phyloP scores from a whole-genome alignment of 1,140 invertebrate genomes.

The Choristoneura fumiferana region DNA sequence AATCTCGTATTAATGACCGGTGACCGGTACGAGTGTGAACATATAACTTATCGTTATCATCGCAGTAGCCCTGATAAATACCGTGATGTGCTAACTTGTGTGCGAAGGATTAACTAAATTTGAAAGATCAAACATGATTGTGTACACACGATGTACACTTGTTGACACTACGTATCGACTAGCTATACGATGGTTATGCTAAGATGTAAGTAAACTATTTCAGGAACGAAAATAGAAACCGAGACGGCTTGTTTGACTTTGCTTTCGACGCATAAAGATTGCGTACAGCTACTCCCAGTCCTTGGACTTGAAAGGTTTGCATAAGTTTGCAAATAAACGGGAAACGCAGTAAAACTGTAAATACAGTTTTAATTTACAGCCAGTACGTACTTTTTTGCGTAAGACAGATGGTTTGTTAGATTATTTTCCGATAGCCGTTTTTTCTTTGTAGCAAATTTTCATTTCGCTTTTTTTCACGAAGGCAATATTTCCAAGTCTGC shows the following conservation, averaged over 20 bases:
- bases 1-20: too few relatives aligned
- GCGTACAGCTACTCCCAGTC: background rate
- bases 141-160: constrained; percentile 23
- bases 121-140: constrained; percentile 20
- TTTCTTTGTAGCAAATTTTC: too few relatives aligned
- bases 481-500: too few relatives aligned
- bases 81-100: background rate
- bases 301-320: background rate
- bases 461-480: too few relatives aligned
- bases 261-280: background rate
- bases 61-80: background rate
- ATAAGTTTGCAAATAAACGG: background rate
- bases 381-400: too few relatives aligned
- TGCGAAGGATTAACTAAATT: constrained; percentile 26
- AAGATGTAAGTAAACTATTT: background rate
- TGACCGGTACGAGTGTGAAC: too few relatives aligned
- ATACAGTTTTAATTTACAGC: too few relatives aligned
- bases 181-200: background rate
- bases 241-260: background rate
- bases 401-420: too few relatives aligned
- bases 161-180: constrained; percentile 20
- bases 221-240: constrained; percentile 1
- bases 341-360: background rate
- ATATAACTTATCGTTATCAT: background rate
- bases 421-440: too few relatives aligned